A percentile compares a stretch with the other conserved stretches of the same genome.
Conservation (phyloP, 2,888 invertebrate genomes). For the Eupithecia subumbrata region DNA sequence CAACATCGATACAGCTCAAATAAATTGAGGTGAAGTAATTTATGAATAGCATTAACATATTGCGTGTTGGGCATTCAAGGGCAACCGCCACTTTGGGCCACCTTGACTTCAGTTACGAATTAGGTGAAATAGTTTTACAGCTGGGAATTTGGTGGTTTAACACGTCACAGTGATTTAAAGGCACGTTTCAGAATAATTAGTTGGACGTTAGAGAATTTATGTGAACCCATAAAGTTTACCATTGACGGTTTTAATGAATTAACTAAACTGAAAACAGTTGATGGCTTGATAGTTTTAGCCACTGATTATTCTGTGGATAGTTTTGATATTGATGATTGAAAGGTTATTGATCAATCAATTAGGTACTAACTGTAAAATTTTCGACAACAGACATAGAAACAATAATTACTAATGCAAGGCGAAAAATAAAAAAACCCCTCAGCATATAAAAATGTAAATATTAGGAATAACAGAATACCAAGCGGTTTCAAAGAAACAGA, state of each 20-base stretch:
- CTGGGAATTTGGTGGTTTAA: slow-evolving; percentile 13
- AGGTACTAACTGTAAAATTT: background rate
- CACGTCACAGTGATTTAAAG: slow-evolving; percentile 14
- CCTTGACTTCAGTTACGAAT: slow-evolving; percentile 52
- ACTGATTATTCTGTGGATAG: background rate
- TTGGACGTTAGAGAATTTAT: background rate
- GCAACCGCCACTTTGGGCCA: slow-evolving; percentile 36
- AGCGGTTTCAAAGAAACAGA: background rate
- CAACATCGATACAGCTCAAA: slow-evolving; percentile 24
- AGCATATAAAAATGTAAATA: background rate
- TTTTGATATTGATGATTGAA: background rate
- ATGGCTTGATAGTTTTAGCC: background rate
- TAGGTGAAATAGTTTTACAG: slow-evolving; percentile 40
- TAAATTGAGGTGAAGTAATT: slow-evolving; percentile 40
- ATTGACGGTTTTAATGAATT: background rate
- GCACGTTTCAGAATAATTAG: background rate
- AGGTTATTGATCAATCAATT: background rate
- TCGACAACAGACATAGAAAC: background rate
- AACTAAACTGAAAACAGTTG: background rate
- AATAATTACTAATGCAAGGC: background rate
- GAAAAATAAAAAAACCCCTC: background rate
- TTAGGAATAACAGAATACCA: background rate
- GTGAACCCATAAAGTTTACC: background rate
- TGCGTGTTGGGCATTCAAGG: slow-evolving; percentile 46
- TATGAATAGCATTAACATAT: slow-evolving; percentile 47